Percentiles rank a stretch among this genome's conserved stretches.
Evolutionary conservation across 2,888 invertebrate species (phyloP).

Genomic region (Allygus modestus): DNA sequence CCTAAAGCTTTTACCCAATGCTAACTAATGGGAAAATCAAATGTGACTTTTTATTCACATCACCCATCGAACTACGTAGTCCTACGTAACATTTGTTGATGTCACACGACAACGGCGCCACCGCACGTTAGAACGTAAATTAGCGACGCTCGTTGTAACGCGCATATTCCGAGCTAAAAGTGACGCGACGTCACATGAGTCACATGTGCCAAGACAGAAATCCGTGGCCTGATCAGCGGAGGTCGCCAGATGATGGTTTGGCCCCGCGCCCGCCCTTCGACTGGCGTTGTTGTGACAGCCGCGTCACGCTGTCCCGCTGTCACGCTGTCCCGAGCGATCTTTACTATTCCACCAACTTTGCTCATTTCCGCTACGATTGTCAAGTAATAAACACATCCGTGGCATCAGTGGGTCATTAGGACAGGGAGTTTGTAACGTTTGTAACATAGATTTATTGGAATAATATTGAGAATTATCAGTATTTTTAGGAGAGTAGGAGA

Average conservation of each 20-base stretch:
- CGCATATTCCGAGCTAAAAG: background rate
- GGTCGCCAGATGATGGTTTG: background rate
- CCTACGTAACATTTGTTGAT: no score
- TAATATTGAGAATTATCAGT: no score
- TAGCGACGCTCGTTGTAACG: background rate
- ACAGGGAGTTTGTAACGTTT: no score
- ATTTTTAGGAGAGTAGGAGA: no score
- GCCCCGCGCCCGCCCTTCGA: background rate
- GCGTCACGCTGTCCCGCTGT: background rate
- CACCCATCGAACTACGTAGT: no score
- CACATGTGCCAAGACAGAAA: background rate
- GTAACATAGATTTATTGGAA: no score
- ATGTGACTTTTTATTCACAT: no score
- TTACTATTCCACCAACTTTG: background rate
- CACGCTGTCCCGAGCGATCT: background rate
- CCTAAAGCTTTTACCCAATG: no score
- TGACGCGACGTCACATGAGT: background rate
- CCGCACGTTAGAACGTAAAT: no score
- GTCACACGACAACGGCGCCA: no score
- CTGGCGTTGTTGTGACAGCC: background rate
- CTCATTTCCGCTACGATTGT: slow-evolving; percentile 6
- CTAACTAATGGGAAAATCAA: no score
- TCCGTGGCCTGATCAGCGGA: background rate
- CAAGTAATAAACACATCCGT: background rate
- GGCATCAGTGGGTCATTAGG: background rate